Evolutionary conservation across 2,797 vertebrate genomes (phyloP), one percentile per base, ranked within the genome.

Genomic region (Trematomus bernacchii): DNA sequence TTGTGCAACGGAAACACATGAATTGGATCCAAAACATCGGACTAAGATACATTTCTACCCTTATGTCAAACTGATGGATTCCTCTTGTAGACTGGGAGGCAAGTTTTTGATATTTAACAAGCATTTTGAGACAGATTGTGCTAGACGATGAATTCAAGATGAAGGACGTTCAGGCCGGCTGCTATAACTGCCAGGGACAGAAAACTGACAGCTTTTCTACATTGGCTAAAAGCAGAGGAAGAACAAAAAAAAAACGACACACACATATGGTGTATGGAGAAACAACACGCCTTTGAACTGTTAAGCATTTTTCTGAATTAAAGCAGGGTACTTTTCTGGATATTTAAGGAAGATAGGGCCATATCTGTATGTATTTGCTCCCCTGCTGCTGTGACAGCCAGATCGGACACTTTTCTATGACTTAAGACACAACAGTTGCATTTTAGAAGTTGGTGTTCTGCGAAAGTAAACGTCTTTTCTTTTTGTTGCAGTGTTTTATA

Each of bases 291-390:
- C 92, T 95, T 95, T 91, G 89, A 94, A 90, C 91, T 92, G 64
- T 90, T 82, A 77, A 88, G 84, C 83, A 85, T 93, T 92, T 92
- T 89, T 92, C 91, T 87, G 82, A 88, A 92, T 92, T 83, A 91
- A 93, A 94, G 93, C 94, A 95, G 95, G 93, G 95, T 94, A 93
- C 89, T 94, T 93, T 90, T 94, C 86, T 94, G 93, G 91, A 90
- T 88, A 85, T 80, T 90, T 83, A 92, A 95, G 94, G 95, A 94
- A 95, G 93, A 89, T 87, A 94, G 95, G 94, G 94, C 95, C 95
- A 96, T 96, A 94, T 93, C 71, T 89, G 88, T 87, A 70, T 85
- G 57, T 87, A 33, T 76, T 82, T 53, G 74, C 48, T 70, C 61
- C 58, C 30, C 72, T 65, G 71, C 88, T 88, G 87, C 85, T 84